phyloP scores from a whole-genome alignment of 2,888 invertebrate genomes.

The Argynnis bischoffii region DNA sequence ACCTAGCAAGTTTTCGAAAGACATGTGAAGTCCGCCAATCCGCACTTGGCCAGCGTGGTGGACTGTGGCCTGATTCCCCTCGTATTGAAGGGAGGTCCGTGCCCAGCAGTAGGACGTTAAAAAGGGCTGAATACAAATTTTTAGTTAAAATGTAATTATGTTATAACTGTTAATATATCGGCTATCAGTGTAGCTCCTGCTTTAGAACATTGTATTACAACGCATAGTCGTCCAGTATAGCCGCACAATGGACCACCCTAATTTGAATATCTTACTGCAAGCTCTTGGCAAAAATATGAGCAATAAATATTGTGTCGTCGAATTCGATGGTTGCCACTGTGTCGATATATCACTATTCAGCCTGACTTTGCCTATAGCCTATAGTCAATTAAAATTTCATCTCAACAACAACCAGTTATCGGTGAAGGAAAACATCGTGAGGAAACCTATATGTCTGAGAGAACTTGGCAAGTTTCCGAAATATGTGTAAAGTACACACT shows the following conservation, averaged over 20 bases:
- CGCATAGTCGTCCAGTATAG: slow-evolving; percentile 62
- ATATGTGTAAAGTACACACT: too few relatives aligned
- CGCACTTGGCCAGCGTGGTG: too few relatives aligned
- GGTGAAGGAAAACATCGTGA: too few relatives aligned
- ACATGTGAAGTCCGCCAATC: too few relatives aligned
- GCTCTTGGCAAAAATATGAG: slow-evolving; percentile 72
- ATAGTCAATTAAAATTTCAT: neutral
- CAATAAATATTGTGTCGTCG: slow-evolving; percentile 68
- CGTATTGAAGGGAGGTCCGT: too few relatives aligned
- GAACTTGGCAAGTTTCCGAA: too few relatives aligned
- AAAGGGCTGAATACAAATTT: too few relatives aligned
- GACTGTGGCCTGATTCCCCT: too few relatives aligned
- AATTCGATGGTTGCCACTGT: slow-evolving; percentile 46
- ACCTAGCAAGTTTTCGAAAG: too few relatives aligned
- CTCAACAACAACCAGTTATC: neutral
- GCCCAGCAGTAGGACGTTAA: too few relatives aligned
- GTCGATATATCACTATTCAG: neutral
- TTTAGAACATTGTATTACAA: slow-evolving; percentile 50
- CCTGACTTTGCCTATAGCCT: too few relatives aligned
- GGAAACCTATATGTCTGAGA: too few relatives aligned
- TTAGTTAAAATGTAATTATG: neutral
- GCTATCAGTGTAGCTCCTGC: slow-evolving; percentile 42
- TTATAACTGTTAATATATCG: neutral
- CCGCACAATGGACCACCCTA: slow-evolving; percentile 72
- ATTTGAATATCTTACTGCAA: slow-evolving; percentile 79